Base-by-base conservation (phyloP, 2,797 vertebrate genomes). In the Channa striata region DNA sequence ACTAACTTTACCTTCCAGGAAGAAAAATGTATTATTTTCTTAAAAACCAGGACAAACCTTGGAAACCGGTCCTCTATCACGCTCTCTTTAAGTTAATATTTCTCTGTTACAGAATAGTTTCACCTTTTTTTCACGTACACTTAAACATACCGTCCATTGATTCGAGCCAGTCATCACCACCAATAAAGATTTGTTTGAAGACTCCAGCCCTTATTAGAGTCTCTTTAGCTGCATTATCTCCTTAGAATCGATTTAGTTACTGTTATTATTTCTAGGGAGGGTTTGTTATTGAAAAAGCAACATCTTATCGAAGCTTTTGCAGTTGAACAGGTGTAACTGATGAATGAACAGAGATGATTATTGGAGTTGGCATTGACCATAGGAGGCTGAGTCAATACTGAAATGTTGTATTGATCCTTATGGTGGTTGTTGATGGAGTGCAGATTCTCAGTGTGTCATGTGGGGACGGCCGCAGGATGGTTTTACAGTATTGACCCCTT, bases 391-490 rank as follows among this genome's bases (percentile, higher is more conserved):
- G 87, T 93, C 91, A 42, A 92, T 91, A 58, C 50, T n/a, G 68
- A 75, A 88, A 88, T 89, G 82, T 84, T 60, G 72, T 68, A 90
- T 92, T 68, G 89, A 93, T 86, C 84, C 69, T 56, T 34, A 49
- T 59, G 82, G 73, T 17, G 14, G 70, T 48, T 69, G 84, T 70
- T 91, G 91, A 87, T 88, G 86, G 89, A 89, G 86, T 91, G 80
- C 70, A 70, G 80, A 77, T 64, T 73, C 66, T 73, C 13, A 9
- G 37, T 39, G 68, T 70, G 74, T 56, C 74, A 63, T 59, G 72
- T 16, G 34, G 57, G 72, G 67, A 78, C 79, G 78, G 74, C 36
- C 3, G 7, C 68, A n/a, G 20, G 44, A 53, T 54, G 14, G 44
- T 63, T 11, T 86, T 47, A 59, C 16, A 1, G 30, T 36, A 17